Evolutionary conservation across 2,113 vertebrate genomes (phyloP).

Genomic region (Arizona elegans): DNA sequence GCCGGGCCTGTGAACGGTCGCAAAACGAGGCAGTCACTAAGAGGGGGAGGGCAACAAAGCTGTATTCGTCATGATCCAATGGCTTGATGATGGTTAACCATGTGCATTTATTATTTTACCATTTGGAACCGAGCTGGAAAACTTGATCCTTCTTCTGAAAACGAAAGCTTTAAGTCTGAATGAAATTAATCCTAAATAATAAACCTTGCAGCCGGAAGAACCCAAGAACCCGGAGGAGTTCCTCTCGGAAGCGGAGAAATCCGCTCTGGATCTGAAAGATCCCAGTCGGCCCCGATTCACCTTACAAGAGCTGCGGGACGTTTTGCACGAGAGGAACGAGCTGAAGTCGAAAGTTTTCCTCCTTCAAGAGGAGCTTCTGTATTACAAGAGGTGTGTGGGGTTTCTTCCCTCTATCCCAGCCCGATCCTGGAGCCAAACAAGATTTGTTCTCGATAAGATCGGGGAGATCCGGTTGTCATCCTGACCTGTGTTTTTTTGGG

Average conservation of each 20-base stretch:
- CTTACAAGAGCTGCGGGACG: slow-evolving; percentile 87
- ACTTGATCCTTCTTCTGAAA: not conserved
- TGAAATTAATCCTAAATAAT: not conserved
- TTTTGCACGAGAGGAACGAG: slow-evolving; percentile 90
- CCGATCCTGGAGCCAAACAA: too few species aligned
- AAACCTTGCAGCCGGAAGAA: slow-evolving; percentile 60
- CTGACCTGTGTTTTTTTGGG: not conserved
- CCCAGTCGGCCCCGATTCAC: slow-evolving; percentile 92
- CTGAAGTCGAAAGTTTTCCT: slow-evolving; percentile 89
- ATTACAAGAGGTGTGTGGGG: slow-evolving; percentile 81
- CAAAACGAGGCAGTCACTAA: not conserved
- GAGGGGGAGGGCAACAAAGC: not conserved
- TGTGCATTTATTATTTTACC: not conserved
- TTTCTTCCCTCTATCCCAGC: not conserved
- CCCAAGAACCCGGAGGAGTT: slow-evolving; percentile 78
- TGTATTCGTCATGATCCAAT: not conserved
- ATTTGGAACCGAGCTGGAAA: not conserved
- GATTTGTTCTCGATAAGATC: not conserved
- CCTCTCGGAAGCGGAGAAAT: slow-evolving; percentile 63
- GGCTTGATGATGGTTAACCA: not conserved
- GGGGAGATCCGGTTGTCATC: not conserved
- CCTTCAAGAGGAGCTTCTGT: slow-evolving; percentile 88
- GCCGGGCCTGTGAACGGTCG: not conserved
- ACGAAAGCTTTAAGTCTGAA: too few species aligned
- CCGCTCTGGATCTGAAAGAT: slow-evolving; percentile 82